phyloP scores from a whole-genome alignment of 37 sponge, comb jelly and placozoan genomes.

The Theonella swinhoei region DNA sequence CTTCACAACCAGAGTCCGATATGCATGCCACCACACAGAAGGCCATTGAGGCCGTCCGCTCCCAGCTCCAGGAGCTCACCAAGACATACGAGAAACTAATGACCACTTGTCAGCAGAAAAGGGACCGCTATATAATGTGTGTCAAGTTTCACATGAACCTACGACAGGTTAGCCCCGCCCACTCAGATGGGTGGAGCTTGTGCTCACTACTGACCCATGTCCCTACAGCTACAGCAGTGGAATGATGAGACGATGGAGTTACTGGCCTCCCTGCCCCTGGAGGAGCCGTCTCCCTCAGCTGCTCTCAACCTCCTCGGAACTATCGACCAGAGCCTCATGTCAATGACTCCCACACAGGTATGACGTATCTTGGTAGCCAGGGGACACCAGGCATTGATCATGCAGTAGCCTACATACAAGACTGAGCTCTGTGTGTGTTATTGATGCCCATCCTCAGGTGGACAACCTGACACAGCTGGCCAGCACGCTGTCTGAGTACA shows the following conservation, averaged over 20 bases:
- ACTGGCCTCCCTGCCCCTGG: slow-evolving; percentile 52
- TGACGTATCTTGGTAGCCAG: no score
- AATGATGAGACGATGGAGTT: slow-evolving; percentile 38
- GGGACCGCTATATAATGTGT: slow-evolving; percentile 67
- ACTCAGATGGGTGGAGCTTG: not conserved
- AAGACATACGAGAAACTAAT: slow-evolving; percentile 50
- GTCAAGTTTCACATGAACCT: slow-evolving; percentile 67
- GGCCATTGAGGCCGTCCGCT: slow-evolving; percentile 13
- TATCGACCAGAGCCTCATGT: slow-evolving; percentile 32
- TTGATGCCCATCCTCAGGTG: no score
- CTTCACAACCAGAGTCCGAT: not conserved
- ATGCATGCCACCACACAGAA: slow-evolving; percentile 35
- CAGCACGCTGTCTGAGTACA: slow-evolving; percentile 31
- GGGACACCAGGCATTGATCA: no score
- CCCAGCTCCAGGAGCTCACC: slow-evolving; percentile 14
- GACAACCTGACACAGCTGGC: slow-evolving; percentile 49
- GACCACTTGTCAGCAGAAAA: slow-evolving; percentile 76
- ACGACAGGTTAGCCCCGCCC: slow-evolving; percentile 47
- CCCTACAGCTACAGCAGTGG: slow-evolving; percentile 38
- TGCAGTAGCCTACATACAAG: no score
- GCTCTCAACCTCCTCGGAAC: slow-evolving; percentile 18
- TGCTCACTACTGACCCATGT: not conserved
- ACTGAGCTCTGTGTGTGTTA: no score
- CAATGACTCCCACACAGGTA: slow-evolving; percentile 6
- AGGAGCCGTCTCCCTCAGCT: slow-evolving; percentile 2